Evolutionary conservation across 2,888 invertebrate genomes (phyloP).

Genomic region (Ochlodes sylvanus): DNA sequence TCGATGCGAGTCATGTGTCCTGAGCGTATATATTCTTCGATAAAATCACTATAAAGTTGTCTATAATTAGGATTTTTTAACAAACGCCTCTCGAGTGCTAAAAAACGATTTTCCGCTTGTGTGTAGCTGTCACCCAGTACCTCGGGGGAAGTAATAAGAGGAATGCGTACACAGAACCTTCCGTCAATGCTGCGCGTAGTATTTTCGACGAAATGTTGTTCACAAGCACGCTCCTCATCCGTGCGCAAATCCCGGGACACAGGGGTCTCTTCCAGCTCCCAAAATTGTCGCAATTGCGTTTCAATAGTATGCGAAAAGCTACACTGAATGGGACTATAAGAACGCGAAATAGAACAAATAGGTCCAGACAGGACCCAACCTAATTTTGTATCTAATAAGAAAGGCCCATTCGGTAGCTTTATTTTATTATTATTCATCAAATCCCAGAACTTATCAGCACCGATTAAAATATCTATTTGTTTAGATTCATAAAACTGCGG

Average conservation of each 20-base stretch:
- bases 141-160: slow-evolving; percentile 10
- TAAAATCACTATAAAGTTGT: slow-evolving; percentile 44
- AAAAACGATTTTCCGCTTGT: neutral
- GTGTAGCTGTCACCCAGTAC: slow-evolving; percentile 10
- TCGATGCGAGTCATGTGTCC: slow-evolving; percentile 44
- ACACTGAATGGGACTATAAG: slow-evolving; percentile 31
- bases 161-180: slow-evolving; percentile 44
- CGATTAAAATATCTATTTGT: slow-evolving; percentile 41
- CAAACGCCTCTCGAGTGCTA: neutral
- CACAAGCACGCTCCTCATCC: slow-evolving; percentile 34
- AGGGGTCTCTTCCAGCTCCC: slow-evolving; percentile 43
- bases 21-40: slow-evolving; percentile 44
- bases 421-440: slow-evolving; percentile 39
- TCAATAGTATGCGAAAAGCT: slow-evolving; percentile 40
- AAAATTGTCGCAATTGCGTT: slow-evolving; percentile 41
- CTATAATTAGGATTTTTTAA: slow-evolving; percentile 30
- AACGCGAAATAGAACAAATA: slow-evolving; percentile 22
- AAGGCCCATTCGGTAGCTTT: slow-evolving; percentile 42
- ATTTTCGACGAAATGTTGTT: slow-evolving; percentile 37
- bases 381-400: slow-evolving; percentile 42
- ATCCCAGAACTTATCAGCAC: slow-evolving; percentile 44
- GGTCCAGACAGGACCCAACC: slow-evolving; percentile 47
- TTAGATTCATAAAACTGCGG: slow-evolving; percentile 26
- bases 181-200: slow-evolving; percentile 36
- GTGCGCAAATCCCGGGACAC: neutral